Evolutionary conservation across 2,888 invertebrate genomes (phyloP), one percentile per base, ranked within the genome.

Genomic region (Pterostichus niger): DNA sequence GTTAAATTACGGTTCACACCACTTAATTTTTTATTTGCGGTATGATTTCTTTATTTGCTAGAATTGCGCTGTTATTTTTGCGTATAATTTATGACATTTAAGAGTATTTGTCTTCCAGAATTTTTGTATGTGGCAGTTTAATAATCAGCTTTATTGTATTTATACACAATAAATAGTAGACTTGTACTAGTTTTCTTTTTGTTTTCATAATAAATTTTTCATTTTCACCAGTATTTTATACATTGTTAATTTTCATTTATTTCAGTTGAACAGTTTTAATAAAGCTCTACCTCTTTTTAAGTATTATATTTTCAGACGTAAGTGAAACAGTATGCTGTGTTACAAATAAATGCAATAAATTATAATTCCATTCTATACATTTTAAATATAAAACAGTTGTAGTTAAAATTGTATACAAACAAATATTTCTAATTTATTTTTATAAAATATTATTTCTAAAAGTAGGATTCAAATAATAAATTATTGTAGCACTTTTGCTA

Each of bases 81-180:
- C 68, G 46, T 64, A n/a, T 79, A 24, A 59, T 81, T 71, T 71
- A 17, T 73, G 17, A 82, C 40, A 46, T 75, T 75, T 71, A 52
- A 73, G 59, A 82, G 24, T 44, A 73, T 82, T 82, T 82, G 82
- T 82, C 82, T 82, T 82, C 82, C 82, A 82, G 61, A 82, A 82
- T 59, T 82, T 82, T 82, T 82, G 75, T 82, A 82, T 82, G 75
- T 75, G 59, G 75, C 75, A 75, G 56, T 75, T 75, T 82, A 56
- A 56, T 73, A 56, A 75, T 81, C 82, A 56, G 82, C 82, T 82
- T 82, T 59, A 56, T 75, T 75, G 75, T 82, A 81, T 82, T 82
- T 82, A 82, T 82, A 82, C 82, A 82, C 75, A 82, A 82, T 79
- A 64, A 79, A 79, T 82, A 82, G 82, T 82, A 82, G 82, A 82